A percentile compares a stretch with the other conserved stretches of the same genome.
phyloP scores from a whole-genome alignment of 2,113 vertebrate genomes.

The Ceyx melanurus region DNA sequence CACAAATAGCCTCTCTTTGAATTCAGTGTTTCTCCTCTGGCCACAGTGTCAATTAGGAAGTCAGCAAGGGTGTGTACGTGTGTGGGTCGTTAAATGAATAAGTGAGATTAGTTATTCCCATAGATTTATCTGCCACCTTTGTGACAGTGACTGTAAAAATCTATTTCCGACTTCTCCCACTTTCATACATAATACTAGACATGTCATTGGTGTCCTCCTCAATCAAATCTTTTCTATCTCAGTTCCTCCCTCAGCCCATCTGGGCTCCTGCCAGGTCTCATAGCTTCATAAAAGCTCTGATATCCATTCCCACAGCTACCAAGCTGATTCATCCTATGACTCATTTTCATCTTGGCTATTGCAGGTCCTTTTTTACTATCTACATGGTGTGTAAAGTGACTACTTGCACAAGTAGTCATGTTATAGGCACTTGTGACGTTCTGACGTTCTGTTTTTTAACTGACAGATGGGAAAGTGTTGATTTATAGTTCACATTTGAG shows the following conservation, averaged over 20 bases:
- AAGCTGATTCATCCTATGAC: slow-evolving; percentile 39
- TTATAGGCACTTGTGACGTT: neutral
- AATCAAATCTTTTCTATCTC: neutral
- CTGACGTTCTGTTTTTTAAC: neutral
- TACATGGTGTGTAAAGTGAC: neutral
- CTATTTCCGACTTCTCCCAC: slow-evolving; percentile 31
- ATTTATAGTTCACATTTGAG: neutral
- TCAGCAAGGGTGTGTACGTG: slow-evolving; percentile 35
- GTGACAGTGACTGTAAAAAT: neutral
- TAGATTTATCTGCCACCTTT: slow-evolving; percentile 33
- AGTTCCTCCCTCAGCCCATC: neutral
- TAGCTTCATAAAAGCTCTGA: slow-evolving; percentile 2
- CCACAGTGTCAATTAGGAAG: neutral
- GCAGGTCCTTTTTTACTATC: neutral
- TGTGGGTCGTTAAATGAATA: slow-evolving; percentile 24
- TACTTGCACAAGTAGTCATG: neutral
- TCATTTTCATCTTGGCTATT: neutral
- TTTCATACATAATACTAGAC: neutral
- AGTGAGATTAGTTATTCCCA: slow-evolving; percentile 17
- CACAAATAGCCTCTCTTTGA: slow-evolving; percentile 36
- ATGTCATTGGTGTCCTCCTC: neutral
- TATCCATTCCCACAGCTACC: slow-evolving; percentile 22
- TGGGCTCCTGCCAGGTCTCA: slow-evolving; percentile 25
- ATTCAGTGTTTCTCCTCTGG: slow-evolving; percentile 16
- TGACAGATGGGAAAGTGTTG: neutral